Evolutionary conservation across 2,888 invertebrate genomes (phyloP).

Genomic region (Arctia plantaginis): DNA sequence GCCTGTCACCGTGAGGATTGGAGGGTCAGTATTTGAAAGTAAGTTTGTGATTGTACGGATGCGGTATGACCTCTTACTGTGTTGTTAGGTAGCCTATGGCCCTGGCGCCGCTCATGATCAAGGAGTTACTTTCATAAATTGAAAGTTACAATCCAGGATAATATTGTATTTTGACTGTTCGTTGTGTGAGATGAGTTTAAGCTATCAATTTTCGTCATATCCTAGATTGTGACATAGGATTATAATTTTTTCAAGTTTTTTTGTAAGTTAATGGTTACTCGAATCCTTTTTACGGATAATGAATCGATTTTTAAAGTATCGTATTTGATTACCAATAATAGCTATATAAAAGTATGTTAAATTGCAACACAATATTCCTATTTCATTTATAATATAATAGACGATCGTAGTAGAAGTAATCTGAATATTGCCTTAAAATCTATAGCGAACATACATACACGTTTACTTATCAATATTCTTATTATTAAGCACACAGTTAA

Average conservation of each 20-base stretch:
- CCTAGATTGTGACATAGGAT: neutral
- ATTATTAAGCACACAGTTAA: slow-evolving; percentile 12
- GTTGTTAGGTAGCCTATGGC: slow-evolving; percentile 17
- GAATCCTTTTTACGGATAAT: neutral
- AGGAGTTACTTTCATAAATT: slow-evolving; percentile 51
- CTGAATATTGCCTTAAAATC: neutral
- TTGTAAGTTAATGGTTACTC: too few species aligned
- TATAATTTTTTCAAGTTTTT: too few species aligned
- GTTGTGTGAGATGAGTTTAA: neutral
- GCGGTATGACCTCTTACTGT: slow-evolving; percentile 44
- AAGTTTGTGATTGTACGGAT: slow-evolving; percentile 17
- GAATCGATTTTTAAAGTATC: neutral
- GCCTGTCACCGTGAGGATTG: neutral
- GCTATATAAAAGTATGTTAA: too few species aligned
- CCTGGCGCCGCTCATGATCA: slow-evolving; percentile 39
- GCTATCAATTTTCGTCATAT: neutral
- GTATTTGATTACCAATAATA: neutral
- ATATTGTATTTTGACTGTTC: neutral
- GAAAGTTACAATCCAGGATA: slow-evolving; percentile 25
- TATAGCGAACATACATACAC: neutral
- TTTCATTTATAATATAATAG: too few species aligned
- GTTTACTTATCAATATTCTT: neutral
- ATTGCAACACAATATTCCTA: too few species aligned
- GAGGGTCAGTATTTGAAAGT: slow-evolving; percentile 27
- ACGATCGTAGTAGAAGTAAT: too few species aligned